Evolutionary conservation across 2,113 vertebrate genomes (phyloP), one percentile per base, ranked within the genome.

Genomic region (human): DNA sequence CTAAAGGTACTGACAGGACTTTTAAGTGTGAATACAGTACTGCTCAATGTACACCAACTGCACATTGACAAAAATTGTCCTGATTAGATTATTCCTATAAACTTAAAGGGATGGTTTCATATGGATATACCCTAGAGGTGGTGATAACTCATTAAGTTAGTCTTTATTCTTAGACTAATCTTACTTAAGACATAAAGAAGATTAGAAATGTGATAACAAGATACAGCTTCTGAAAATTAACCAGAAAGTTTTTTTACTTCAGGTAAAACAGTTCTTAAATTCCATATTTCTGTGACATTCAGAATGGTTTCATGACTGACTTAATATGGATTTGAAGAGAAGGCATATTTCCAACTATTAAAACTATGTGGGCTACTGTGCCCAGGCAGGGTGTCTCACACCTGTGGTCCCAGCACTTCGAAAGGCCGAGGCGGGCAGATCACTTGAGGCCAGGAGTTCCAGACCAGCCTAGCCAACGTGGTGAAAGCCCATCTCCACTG

Each of bases 161-260:
- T 82, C 2, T 14, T 82, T 61, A 16, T n/a, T 89, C 95, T 93
- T 90, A 92, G 52, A 52, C 68, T 79, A 88, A 45, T 93, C 38
- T 90, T 88, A 83, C 35, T 90, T 83, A 83, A 93, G 20, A 45
- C 81, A 81, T 88, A 52, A 96, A 70, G 68, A 84, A 61, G 45
- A 78, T 82, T 55, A 89, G n/a, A 82, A 83, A 73, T 66, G 11
- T 45, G 52, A 87, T 75, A 95, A 20, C 38, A 70, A 81, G 25
- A 20, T 88, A 59, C 4, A 80, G 8, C 9, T 84, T 94, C 38
- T 75, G 27, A 93, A 89, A 84, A 89, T 76, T 76, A 35, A 86
- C 64, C 76, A 48, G 50, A 81, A 86, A 81, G 22, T 50, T 27
- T 72, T 93, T 75, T 78, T 3, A 30, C 45, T 86, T 18, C 73